phyloP scores from a whole-genome alignment of 2,797 vertebrate species.

The Acanthiza pusilla region DNA sequence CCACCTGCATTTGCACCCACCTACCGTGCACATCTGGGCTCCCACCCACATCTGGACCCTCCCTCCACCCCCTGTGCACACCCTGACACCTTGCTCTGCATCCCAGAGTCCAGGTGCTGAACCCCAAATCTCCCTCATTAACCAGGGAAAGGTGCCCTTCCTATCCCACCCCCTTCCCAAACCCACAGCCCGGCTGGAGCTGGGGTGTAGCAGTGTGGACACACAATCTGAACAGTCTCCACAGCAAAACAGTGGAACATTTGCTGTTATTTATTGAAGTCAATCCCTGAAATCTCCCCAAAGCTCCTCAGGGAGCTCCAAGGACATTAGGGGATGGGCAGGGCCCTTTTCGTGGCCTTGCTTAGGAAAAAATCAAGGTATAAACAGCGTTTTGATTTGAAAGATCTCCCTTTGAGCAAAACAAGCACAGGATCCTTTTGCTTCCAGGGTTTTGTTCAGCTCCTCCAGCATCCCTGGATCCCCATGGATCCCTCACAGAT shows the following conservation, averaged over 20 bases:
- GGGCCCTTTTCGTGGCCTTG: background rate
- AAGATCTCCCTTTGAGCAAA: background rate
- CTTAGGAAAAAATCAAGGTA: background rate
- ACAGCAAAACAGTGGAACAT: background rate
- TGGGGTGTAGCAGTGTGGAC: fast-evolving
- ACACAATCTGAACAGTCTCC: fast-evolving
- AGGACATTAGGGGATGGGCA: fast-evolving
- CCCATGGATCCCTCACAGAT: fast-evolving
- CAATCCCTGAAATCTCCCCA: background rate
- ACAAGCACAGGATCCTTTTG: background rate
- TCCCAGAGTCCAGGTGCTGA: background rate
- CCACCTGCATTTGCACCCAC: background rate
- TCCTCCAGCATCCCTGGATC: background rate
- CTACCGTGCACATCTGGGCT: fast-evolving
- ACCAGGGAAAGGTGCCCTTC: background rate
- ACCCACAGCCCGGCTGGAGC: fast-evolving
- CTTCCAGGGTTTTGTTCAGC: background rate
- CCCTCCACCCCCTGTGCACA: background rate
- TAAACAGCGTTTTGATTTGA: background rate
- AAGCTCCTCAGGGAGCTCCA: background rate
- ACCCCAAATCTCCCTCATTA: background rate
- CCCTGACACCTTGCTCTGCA: background rate
- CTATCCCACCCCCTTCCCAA: background rate
- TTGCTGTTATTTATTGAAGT: background rate
- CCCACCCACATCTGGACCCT: too few relatives aligned